Conservation (phyloP, 2,113 vertebrate species). For the Leptocoma aspasia region DNA sequence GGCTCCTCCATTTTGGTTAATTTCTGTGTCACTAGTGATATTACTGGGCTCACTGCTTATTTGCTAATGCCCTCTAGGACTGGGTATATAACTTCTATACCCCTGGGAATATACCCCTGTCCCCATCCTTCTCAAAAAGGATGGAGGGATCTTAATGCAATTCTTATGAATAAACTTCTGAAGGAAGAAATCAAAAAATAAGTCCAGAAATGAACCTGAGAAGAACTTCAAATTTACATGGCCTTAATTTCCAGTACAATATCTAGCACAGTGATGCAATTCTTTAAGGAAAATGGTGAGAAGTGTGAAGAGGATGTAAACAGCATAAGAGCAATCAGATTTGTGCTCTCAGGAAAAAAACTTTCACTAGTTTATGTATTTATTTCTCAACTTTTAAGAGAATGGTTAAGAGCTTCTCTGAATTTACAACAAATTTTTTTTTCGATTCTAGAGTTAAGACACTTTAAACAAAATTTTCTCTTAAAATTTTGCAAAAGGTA, state of each 20-base stretch:
- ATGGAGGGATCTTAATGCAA: not conserved
- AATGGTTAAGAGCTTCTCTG: not conserved
- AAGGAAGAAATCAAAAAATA: not conserved
- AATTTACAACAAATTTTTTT: not conserved
- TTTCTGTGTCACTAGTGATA: not conserved
- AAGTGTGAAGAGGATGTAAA: rapidly evolving
- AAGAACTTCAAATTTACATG: not conserved
- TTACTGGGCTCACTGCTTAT: not conserved
- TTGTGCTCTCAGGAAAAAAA: not conserved
- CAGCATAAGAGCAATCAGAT: not conserved
- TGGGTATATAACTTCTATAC: not conserved
- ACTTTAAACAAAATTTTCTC: not conserved
- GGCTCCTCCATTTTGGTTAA: not conserved
- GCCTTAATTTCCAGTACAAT: not conserved
- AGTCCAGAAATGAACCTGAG: not conserved
- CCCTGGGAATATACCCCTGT: not conserved
- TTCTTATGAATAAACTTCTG: not conserved
- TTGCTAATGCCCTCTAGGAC: not conserved
- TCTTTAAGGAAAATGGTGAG: not conserved
- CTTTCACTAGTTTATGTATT: not conserved
- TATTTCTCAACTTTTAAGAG: not conserved
- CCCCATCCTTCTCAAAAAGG: not conserved
- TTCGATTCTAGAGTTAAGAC: not conserved
- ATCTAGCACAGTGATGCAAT: not conserved
- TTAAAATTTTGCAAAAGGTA: not conserved